Percentiles rank a stretch among this genome's conserved stretches.
Conservation (phyloP, 2,113 vertebrate species). For the Aptenodytes patagonicus region DNA sequence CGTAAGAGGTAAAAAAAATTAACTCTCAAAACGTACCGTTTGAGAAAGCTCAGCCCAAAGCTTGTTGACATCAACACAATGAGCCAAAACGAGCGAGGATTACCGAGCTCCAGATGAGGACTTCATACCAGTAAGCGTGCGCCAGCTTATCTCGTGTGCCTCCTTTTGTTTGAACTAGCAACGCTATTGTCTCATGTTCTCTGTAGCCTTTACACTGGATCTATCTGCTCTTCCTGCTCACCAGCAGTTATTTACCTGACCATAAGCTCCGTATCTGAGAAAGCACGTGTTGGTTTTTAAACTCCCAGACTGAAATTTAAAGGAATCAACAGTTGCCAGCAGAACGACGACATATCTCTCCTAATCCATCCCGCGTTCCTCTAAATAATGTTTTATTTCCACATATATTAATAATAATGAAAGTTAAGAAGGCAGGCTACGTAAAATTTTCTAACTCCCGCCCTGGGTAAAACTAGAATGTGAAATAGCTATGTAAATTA, state of each 20-base stretch:
- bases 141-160: neutral
- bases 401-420: neutral
- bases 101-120: neutral
- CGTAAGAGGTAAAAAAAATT: accelerated
- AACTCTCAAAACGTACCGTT: accelerated
- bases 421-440: neutral
- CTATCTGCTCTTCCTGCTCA: neutral
- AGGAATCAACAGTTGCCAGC: neutral
- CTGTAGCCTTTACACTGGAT: neutral
- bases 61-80: neutral
- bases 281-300: neutral
- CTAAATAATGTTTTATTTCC: neutral
- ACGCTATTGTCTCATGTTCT: accelerated
- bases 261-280: neutral
- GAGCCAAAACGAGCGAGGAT: neutral
- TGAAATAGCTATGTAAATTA: neutral
- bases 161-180: neutral
- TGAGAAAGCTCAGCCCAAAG: neutral
- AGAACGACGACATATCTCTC: neutral
- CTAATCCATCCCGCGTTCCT: neutral
- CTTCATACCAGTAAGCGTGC: accelerated
- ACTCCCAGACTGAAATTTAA: neutral
- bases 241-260: neutral
- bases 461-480: neutral
- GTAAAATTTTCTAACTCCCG: neutral